phyloP scores from a whole-genome alignment of 2,888 invertebrate species.

The Ophion costatus region DNA sequence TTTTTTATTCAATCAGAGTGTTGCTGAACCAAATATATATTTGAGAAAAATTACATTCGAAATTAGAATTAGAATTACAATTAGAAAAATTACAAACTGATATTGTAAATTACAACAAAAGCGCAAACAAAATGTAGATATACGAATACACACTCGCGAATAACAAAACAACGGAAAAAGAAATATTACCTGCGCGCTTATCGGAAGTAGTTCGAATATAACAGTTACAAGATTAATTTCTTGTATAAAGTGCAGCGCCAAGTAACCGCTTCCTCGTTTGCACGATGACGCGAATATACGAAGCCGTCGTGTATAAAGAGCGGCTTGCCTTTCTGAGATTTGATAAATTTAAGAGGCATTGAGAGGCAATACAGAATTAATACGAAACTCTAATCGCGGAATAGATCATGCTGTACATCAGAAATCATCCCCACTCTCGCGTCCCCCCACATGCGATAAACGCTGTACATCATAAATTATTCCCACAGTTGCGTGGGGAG shows the following conservation, averaged over 20 bases:
- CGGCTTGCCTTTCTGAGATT: constrained; percentile 19
- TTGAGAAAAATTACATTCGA: too few relatives aligned
- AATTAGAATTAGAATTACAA: too few relatives aligned
- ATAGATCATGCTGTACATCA: constrained; percentile 9
- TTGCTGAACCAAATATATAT: too few relatives aligned
- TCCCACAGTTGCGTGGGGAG: neutral
- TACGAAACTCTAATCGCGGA: neutral
- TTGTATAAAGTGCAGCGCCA: too few relatives aligned
- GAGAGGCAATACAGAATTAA: constrained; percentile 11
- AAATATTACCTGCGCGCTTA: constrained; percentile 11
- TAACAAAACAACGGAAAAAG: constrained; percentile 2
- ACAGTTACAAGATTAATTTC: too few relatives aligned
- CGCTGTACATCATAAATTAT: constrained; percentile 11
- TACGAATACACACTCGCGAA: constrained; percentile 4
- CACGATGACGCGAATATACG: constrained; percentile 10
- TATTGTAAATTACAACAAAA: too few relatives aligned
- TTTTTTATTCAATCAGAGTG: too few relatives aligned
- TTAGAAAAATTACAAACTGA: too few relatives aligned
- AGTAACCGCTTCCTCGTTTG: too few relatives aligned
- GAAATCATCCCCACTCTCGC: constrained; percentile 8
- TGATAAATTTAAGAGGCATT: constrained; percentile 13
- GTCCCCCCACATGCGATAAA: constrained; percentile 7
- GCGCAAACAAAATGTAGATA: neutral
- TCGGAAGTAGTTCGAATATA: constrained; percentile 32
- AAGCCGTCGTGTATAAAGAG: constrained; percentile 20